phyloP scores from a whole-genome alignment of 2,797 vertebrate genomes.

The Microchirus variegatus region DNA sequence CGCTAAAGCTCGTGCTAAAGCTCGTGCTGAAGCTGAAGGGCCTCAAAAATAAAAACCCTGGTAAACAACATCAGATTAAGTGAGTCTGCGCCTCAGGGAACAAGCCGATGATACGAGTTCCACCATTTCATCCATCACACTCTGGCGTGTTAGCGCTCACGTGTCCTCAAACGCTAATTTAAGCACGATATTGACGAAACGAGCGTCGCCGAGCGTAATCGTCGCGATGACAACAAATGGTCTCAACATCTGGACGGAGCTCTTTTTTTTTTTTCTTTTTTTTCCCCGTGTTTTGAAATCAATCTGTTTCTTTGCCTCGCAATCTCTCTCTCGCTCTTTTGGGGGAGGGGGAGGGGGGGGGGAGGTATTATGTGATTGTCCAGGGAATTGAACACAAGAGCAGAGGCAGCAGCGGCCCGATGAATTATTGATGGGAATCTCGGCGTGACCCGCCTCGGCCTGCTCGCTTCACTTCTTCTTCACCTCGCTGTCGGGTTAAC shows the following conservation, averaged over 20 bases:
- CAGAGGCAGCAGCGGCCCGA: conserved; percentile 81
- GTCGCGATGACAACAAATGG: neutral
- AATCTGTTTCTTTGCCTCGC: conserved; percentile 13
- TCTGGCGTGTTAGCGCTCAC: neutral
- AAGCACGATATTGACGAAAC: neutral
- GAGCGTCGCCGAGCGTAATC: no score
- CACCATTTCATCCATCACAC: neutral
- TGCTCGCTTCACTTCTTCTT: conserved; percentile 77
- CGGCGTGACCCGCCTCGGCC: conserved; percentile 74
- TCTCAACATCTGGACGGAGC: neutral
- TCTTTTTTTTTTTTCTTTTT: no score
- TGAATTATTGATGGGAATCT: conserved; percentile 89
- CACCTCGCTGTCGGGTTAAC: conserved; percentile 81
- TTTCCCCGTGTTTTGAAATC: conserved; percentile 4
- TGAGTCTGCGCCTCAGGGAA: neutral
- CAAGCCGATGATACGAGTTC: neutral
- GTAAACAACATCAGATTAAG: neutral
- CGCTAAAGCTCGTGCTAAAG: no score
- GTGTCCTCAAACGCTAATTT: neutral
- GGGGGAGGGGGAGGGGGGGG: conserved; percentile 75
- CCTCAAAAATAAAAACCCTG: no score
- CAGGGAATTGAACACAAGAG: conserved; percentile 82
- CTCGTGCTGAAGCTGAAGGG: no score
- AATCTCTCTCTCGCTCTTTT: conserved; percentile 28
- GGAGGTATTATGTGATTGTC: conserved; percentile 82